Base-by-base conservation (phyloP, 2,113 vertebrate species). In the Neodon shergylaensis region DNA sequence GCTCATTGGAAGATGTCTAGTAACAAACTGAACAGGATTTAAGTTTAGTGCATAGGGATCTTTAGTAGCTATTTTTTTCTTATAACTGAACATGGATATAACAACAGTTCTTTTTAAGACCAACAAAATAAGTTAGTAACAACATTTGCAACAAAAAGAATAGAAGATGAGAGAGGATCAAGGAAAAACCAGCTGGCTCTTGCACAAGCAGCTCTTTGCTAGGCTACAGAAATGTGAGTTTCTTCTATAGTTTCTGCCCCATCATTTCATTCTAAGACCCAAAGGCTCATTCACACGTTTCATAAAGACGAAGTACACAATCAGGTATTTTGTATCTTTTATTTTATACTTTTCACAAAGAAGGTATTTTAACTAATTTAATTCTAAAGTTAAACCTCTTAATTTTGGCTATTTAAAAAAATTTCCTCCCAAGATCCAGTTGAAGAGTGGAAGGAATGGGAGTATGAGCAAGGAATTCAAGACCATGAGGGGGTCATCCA, bases 1-100 rank as follows among this genome's bases (percentile, higher is more conserved):
- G 98, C 94, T 98, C 95, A 97, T 96, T 98, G 95, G 92, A 98
- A 98, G 94, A 97, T 97, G 98, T 98, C 97, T 98, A 97, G 94
- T 97, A 66, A 96, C 4, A 95, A 97, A 97, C 94, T 97, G 94
- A 96, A 96, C n/a, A 74, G 52, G 91, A 90, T 95, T 85, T 94
- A 82, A 97, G 96, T n/a, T 81, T 63, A 77, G n/a, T 49, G 44
- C 28, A 85, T 17, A 91, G 86, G 96, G 76, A 24, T 96, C 93
- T 93, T 97, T 97, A 96, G 96, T 95, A 95, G 47, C 88, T 96
- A 95, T 97, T 93, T 95, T 95, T 97, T 96, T 81, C 77, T 82
- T 95, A 90, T 90, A 95, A 12, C 73, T 96, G 24, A 86, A 89
- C 4, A 16, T 95, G 39, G 61, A 9, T 94, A n/a, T 94, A 21